These are phyloP conservation scores for Oreochromis mossambicus DNA, from an alignment of 2,797 vertebrate species.

Conservation along the genomic window DNA sequence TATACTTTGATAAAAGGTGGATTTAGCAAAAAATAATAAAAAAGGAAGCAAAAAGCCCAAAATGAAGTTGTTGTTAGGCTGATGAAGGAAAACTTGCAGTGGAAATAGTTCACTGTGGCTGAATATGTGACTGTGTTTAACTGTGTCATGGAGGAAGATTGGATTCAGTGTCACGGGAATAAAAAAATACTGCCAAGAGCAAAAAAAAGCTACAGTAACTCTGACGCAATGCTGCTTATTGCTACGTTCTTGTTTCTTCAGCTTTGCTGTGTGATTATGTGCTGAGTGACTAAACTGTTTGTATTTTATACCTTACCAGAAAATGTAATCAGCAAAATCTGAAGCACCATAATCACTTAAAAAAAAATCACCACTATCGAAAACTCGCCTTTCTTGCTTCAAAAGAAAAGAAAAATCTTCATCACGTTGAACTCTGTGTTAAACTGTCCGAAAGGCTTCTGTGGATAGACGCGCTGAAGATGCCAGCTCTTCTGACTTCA, in stretches of 20 bases:
- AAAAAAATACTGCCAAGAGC: neutral
- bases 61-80: neutral
- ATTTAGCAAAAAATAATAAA: neutral
- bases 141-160: neutral
- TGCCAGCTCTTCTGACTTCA: neutral
- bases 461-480: neutral
- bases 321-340: conserved; percentile 3
- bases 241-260: conserved; percentile 40
- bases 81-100: neutral
- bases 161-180: conserved; percentile 2
- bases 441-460: neutral
- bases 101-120: conserved; percentile 17
- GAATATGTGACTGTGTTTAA: conserved; percentile 38
- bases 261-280: conserved; percentile 57
- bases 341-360: neutral
- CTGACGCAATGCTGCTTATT: conserved; percentile 29
- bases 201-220: conserved; percentile 1
- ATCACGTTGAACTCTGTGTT: neutral
- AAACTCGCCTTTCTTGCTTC: conserved; percentile 9
- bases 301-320: conserved; percentile 27
- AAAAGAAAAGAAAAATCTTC: neutral
- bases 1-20: neutral
- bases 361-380: neutral
- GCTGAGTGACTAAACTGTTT: conserved; percentile 41
- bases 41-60: neutral